Evolutionary conservation across 2,113 vertebrate genomes (phyloP).

Genomic region (Pachycephala philippinensis): DNA sequence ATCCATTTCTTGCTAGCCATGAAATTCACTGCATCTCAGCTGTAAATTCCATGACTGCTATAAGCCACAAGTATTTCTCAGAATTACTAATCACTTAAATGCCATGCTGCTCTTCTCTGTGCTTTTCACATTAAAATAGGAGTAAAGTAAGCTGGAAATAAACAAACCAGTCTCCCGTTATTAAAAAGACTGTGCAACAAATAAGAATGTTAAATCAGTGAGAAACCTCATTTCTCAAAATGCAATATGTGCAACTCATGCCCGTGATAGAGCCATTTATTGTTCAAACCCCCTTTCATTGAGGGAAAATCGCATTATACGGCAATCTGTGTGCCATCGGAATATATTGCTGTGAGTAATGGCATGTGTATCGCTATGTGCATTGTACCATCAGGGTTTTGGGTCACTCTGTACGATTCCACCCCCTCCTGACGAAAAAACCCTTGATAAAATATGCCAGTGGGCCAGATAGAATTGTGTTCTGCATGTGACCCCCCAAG

Average conservation of each 20-base stretch:
- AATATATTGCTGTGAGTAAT: background rate
- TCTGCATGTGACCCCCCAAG: conserved; percentile 21
- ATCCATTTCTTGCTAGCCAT: background rate
- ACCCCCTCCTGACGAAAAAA: background rate
- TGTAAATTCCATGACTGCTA: background rate
- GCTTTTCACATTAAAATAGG: background rate
- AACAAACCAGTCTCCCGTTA: background rate
- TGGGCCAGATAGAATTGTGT: conserved; percentile 41
- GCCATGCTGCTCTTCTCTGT: background rate
- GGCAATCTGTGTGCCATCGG: background rate
- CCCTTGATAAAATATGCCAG: background rate
- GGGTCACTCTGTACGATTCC: background rate
- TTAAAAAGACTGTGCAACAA: background rate
- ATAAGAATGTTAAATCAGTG: background rate
- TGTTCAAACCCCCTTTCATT: background rate
- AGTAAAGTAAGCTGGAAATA: background rate
- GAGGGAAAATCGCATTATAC: background rate
- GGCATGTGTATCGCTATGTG: background rate
- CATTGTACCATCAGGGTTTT: background rate
- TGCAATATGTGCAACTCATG: background rate
- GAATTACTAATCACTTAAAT: background rate
- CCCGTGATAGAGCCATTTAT: background rate
- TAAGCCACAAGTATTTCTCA: background rate
- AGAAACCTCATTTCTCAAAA: conserved; percentile 34
- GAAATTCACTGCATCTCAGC: background rate